These are phyloP conservation scores for Thalassophryne amazonica DNA, from an alignment of 2,797 vertebrate genomes.

Conservation along the genomic window DNA sequence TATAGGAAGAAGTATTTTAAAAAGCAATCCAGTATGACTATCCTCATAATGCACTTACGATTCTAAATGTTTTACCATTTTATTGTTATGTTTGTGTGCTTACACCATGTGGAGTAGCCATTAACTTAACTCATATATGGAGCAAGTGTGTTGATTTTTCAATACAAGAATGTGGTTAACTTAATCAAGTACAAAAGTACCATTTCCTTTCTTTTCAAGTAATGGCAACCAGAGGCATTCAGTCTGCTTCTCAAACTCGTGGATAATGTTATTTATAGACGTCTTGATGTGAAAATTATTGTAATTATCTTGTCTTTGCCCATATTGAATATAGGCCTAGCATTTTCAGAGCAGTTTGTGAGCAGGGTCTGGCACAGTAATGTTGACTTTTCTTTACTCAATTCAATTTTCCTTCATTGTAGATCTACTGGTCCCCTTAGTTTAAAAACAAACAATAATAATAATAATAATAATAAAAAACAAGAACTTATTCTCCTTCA, in stretches of 20 bases:
- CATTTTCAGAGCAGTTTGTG: conserved; percentile 29
- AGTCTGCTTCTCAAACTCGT: background rate
- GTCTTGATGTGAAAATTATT: conserved; percentile 58
- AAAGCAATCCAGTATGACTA: too few relatives aligned
- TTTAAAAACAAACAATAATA: background rate
- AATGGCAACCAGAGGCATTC: conserved; percentile 10
- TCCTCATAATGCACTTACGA: too few relatives aligned
- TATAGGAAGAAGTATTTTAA: too few relatives aligned
- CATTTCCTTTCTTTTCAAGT: background rate
- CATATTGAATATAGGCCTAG: conserved; percentile 60
- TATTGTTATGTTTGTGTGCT: background rate
- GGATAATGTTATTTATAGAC: conserved; percentile 54
- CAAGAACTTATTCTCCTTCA: too few relatives aligned
- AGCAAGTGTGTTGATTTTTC: background rate
- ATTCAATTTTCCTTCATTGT: background rate
- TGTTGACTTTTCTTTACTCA: conserved; percentile 20
- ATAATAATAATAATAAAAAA: background rate
- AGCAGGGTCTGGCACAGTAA: conserved; percentile 34
- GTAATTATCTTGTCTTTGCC: conserved; percentile 62
- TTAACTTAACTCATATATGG: background rate
- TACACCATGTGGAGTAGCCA: background rate
- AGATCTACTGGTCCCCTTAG: background rate
- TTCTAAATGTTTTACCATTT: too few relatives aligned
- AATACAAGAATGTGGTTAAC: background rate
- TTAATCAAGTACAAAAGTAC: background rate